Evolutionary conservation across 2,888 invertebrate genomes (phyloP).

Genomic region (Lypha dubia): DNA sequence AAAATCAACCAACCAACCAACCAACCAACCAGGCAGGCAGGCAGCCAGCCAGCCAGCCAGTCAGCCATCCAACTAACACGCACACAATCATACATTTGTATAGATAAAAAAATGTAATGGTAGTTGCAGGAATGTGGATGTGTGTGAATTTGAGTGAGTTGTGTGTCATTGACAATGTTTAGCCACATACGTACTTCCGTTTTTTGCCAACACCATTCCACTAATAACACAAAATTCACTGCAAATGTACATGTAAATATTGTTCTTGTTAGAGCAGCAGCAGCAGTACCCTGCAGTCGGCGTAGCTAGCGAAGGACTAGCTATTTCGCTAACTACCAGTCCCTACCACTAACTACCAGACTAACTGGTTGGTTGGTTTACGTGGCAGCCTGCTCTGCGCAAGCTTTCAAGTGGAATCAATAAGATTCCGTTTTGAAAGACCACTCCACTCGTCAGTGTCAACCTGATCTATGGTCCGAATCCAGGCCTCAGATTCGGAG

Average conservation of each 20-base stretch:
- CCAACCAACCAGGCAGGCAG: conserved; percentile 18
- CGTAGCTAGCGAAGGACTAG: too few species aligned
- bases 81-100: conserved; percentile 30
- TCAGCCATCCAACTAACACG: conserved; percentile 18
- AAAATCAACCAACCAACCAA: conserved; percentile 57
- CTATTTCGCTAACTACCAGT: too few species aligned
- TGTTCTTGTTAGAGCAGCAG: conserved; percentile 3
- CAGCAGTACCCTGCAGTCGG: not conserved
- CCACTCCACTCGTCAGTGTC: too few species aligned
- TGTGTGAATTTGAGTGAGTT: conserved; percentile 8
- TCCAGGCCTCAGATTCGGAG: too few species aligned
- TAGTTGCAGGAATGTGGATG: conserved; percentile 73
- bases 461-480: too few species aligned
- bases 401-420: too few species aligned
- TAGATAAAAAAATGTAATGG: conserved; percentile 22
- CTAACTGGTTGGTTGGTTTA: too few species aligned
- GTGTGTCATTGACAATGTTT: conserved; percentile 65
- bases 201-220: conserved; percentile 48
- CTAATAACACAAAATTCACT: conserved; percentile 33
- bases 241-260: conserved; percentile 21
- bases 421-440: too few species aligned
- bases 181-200: conserved; percentile 63
- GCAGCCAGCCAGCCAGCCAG: conserved; percentile 14
- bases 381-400: too few species aligned
- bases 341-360: too few species aligned